Conservation (phyloP, 2,113 vertebrate genomes). For the Panthera leo region DNA sequence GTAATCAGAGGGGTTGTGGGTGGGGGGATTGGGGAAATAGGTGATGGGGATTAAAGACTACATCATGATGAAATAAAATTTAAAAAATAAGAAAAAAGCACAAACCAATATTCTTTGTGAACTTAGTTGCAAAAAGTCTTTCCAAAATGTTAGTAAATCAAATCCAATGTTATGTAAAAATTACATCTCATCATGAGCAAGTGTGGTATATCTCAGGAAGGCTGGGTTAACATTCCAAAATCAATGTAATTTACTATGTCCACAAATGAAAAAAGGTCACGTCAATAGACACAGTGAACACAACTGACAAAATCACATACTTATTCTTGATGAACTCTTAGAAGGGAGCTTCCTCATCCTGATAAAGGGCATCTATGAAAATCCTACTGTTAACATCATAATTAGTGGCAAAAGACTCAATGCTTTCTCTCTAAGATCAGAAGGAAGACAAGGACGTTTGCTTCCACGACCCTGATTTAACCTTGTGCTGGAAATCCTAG, state of each 20-base stretch:
- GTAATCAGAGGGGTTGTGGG: neutral
- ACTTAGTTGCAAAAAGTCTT: neutral
- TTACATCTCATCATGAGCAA: neutral
- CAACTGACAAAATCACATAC: neutral
- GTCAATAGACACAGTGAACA: neutral
- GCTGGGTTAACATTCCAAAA: neutral
- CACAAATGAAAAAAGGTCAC: neutral
- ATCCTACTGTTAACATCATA: neutral
- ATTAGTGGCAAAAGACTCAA: neutral
- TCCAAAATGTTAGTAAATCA: neutral
- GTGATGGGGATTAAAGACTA: neutral
- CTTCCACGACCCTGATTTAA: neutral
- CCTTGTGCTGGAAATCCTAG: neutral
- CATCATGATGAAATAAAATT: neutral
- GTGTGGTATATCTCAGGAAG: neutral
- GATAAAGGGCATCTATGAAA: neutral
- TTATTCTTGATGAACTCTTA: neutral
- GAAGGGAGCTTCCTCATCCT: neutral
- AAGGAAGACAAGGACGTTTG: neutral
- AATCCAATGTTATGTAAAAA: neutral
- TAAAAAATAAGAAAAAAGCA: neutral
- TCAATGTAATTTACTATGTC: neutral
- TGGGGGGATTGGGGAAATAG: neutral
- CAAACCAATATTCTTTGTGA: neutral
- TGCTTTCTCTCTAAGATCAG: neutral